Base-by-base conservation (phyloP, 2,797 vertebrate genomes). In the Tarsius wallacei region DNA sequence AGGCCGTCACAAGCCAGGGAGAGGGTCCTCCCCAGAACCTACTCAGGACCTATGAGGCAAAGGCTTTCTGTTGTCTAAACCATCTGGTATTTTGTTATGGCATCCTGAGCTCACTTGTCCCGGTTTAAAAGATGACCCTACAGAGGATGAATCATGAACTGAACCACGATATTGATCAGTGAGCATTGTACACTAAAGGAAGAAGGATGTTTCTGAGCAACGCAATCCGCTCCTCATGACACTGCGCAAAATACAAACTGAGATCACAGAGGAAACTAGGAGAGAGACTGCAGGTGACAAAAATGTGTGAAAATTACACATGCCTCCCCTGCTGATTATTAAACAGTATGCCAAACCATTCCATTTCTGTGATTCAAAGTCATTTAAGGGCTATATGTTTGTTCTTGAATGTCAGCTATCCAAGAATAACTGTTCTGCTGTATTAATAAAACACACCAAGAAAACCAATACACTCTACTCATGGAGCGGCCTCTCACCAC, bases 351-450 rank as follows among this genome's bases (percentile, higher is more conserved):
- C 13, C 61, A 71, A 36, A 22, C 61, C 47, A 94, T 74, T 84
- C 87, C n/a, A 96, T 68, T 96, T 96, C 42, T 26, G 31, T 64
- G 16, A 57, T 64, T 93, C n/a, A 49, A 96, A 83, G n/a, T 51
- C 68, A 64, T 36, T 86, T 63, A 70, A 81, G 63, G 49, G 68
- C 53, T 80, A 36, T 55, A 85, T 47, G 24, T 88, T 88, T 68
- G 42, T 71, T 86, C 86, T 81, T 76, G 89, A 59, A 82, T 49
- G 36, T 87, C 49, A 97, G 76, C 24, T 90, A 47, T 74, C 55
- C 16, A 78, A 85, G 96, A 97, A 82, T 17, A 87, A 85, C 64
- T 90, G 42, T 42, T 96, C 51, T 95, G 74, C n/a, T 93, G 16
- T 66, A 83, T 64, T 74, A 91, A 91, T 26, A 85, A 42, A 87